Evolutionary conservation across 1,140 invertebrate species (phyloP).

Genomic region (Drosophila pruinosa): DNA sequence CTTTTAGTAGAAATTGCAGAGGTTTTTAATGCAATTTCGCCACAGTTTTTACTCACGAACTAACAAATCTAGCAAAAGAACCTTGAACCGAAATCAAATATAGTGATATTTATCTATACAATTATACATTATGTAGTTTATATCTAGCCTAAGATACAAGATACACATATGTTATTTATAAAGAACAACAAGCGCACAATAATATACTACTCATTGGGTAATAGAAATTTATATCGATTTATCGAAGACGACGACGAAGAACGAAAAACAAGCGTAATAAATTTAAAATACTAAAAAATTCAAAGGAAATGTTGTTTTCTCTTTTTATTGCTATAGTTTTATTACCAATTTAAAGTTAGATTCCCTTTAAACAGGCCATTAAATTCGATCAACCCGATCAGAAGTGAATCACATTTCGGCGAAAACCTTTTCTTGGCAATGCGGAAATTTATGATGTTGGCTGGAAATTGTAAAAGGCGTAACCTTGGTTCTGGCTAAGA

Average conservation of each 20-base stretch:
- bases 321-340: conserved; percentile 18
- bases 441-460: conserved; percentile 48
- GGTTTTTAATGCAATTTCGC: conserved; percentile 19
- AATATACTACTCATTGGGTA: conserved; percentile 31
- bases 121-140: conserved; percentile 38
- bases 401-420: conserved; percentile 31
- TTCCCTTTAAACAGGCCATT: conserved; percentile 12
- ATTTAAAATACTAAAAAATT: conserved; percentile 12
- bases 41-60: conserved; percentile 1
- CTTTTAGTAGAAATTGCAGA: conserved; percentile 7
- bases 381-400: conserved; percentile 31
- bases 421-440: conserved; percentile 44
- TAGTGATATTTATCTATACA: conserved; percentile 78
- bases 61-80: conserved; percentile 45
- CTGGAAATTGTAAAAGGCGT: conserved; percentile 29
- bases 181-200: conserved; percentile 35
- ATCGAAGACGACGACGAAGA: conserved; percentile 46
- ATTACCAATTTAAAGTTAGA: background rate
- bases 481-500: conserved; percentile 9
- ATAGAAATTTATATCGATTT: conserved; percentile 60
- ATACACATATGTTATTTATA: conserved; percentile 58
- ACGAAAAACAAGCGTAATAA: conserved; percentile 40
- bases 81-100: conserved; percentile 76
- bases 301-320: conserved; percentile 18
- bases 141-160: conserved; percentile 22